These are phyloP conservation scores for Dysmachus trigonus DNA, from an alignment of 2,888 invertebrate genomes.

Conservation along the genomic window DNA sequence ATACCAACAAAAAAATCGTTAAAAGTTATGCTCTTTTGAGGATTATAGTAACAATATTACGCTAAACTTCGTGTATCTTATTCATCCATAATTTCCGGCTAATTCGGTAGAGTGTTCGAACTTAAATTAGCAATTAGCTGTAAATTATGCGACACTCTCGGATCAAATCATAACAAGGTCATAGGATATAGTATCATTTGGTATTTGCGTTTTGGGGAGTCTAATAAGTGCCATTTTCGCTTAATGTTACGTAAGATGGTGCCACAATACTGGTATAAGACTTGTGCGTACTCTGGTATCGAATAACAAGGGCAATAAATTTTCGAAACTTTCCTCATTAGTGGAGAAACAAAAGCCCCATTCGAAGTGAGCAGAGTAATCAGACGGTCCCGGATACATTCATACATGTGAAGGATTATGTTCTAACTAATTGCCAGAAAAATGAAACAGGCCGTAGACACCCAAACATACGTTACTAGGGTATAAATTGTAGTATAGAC, in stretches of 20 bases:
- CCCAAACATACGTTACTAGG: neutral
- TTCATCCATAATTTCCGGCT: neutral
- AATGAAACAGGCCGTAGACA: neutral
- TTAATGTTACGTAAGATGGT: neutral
- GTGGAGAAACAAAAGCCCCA: neutral
- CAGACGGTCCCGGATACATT: neutral
- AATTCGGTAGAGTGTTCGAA: neutral
- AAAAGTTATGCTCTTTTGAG: neutral
- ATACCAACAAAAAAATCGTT: neutral
- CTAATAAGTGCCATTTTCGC: neutral
- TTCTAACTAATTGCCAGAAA: neutral
- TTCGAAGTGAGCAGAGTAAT: neutral
- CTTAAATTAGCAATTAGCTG: neutral
- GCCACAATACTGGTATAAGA: neutral
- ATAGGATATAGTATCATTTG: neutral
- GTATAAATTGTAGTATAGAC: neutral
- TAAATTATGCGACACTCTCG: neutral
- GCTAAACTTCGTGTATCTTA: neutral
- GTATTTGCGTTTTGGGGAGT: neutral
- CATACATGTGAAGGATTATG: neutral
- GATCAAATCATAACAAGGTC: neutral
- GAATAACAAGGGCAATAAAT: neutral
- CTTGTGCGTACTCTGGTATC: neutral
- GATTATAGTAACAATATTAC: neutral
- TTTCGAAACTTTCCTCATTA: neutral